Evolutionary conservation across 2,888 invertebrate genomes (phyloP).

Genomic region (Dicyrtoma fusca): DNA sequence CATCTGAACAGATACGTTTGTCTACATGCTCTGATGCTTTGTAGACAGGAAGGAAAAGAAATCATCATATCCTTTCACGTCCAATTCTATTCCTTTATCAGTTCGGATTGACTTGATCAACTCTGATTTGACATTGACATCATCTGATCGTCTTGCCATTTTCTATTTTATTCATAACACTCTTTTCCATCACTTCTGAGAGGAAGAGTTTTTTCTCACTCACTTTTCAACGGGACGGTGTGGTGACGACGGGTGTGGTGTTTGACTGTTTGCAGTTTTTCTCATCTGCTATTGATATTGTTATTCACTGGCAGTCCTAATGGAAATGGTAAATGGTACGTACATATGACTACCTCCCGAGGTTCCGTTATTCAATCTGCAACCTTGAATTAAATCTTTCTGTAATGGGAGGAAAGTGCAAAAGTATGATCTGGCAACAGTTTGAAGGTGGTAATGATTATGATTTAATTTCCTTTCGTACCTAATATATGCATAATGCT

Average conservation of each 20-base stretch:
- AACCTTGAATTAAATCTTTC: constrained; percentile 1
- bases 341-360: too few species aligned
- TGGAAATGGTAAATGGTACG: too few species aligned
- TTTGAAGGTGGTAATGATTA: too few species aligned
- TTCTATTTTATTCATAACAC: constrained; percentile 34
- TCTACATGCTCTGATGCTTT: too few species aligned
- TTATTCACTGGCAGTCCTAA: not conserved
- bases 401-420: too few species aligned
- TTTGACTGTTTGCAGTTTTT: not conserved
- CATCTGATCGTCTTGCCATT: constrained; percentile 47
- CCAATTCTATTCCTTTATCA: constrained; percentile 50
- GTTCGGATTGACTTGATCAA: constrained; percentile 54
- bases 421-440: too few species aligned
- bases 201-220: too few species aligned
- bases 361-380: not conserved
- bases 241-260: not conserved
- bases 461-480: too few species aligned
- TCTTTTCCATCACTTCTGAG: constrained; percentile 21
- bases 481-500: too few species aligned
- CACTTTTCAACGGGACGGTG: not conserved
- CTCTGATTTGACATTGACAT: constrained; percentile 55
- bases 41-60: constrained; percentile 29
- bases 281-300: not conserved
- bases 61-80: constrained; percentile 46
- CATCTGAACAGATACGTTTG: too few species aligned